Conservation (phyloP, 2,888 invertebrate genomes). For the Sturmia bella region DNA sequence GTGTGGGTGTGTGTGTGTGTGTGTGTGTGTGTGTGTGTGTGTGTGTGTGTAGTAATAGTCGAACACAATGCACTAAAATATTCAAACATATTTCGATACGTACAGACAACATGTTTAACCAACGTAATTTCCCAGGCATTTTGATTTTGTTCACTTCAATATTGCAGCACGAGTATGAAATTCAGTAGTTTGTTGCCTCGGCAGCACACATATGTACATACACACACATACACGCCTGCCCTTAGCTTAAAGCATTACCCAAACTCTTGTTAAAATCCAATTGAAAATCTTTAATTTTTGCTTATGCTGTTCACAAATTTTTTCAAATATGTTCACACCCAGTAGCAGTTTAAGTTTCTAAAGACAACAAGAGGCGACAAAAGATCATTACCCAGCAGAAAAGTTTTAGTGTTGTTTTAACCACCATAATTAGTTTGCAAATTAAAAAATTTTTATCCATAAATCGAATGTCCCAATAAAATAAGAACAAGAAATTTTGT, state of each 20-base stretch:
- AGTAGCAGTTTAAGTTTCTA: conserved; percentile 7
- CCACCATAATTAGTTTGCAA: neutral
- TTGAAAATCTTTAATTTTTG: conserved; percentile 41
- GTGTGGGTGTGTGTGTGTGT: neutral
- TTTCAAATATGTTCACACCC: conserved; percentile 36
- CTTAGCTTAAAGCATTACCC: conserved; percentile 18
- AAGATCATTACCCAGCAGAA: neutral
- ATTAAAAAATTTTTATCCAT: neutral
- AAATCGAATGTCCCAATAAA: neutral
- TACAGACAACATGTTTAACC: conserved; percentile 32
- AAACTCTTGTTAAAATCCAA: conserved; percentile 34
- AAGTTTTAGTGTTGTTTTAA: conserved; percentile 9
- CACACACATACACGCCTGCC: neutral
- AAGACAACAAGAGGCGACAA: neutral
- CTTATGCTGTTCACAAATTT: conserved; percentile 33
- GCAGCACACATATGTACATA: neutral
- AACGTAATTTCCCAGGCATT: conserved; percentile 32
- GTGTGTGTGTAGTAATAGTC: too few relatives aligned
- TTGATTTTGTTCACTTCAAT: conserved; percentile 23
- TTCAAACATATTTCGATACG: neutral
- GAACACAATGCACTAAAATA: neutral
- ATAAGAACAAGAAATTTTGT: too few relatives aligned
- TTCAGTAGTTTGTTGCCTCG: neutral
- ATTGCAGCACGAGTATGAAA: neutral
- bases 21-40: neutral